These are phyloP conservation scores for Heteractis magnifica DNA, from an alignment of 92 coral and sea anemone species.

Conservation along the genomic window DNA sequence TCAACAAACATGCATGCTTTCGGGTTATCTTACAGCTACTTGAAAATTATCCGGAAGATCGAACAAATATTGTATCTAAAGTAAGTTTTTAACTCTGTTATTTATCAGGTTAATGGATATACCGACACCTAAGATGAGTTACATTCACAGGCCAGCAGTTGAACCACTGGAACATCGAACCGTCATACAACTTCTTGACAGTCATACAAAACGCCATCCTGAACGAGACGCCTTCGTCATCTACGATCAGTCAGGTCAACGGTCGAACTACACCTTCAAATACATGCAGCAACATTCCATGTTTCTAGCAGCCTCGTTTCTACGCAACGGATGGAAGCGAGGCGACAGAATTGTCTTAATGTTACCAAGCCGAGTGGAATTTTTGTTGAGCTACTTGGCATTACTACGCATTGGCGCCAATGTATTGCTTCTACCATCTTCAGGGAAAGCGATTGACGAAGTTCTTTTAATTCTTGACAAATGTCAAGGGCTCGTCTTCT, in stretches of 20 bases:
- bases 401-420: conserved; percentile 22
- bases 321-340: conserved; percentile 24
- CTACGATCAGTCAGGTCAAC: conserved; percentile 19
- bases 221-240: conserved; percentile 29
- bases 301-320: conserved; percentile 25
- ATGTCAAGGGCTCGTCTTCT: no score
- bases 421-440: conserved; percentile 11
- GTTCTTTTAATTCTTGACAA: neutral
- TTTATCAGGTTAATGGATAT: no score
- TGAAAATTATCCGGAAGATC: no score
- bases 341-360: conserved; percentile 32
- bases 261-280: neutral
- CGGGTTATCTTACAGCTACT: no score
- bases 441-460: conserved; percentile 13
- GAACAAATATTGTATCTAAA: no score
- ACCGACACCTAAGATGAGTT: conserved; percentile 11
- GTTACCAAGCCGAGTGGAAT: conserved; percentile 31
- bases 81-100: no score
- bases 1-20: no score
- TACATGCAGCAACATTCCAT: conserved; percentile 19
- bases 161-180: conserved; percentile 30
- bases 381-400: conserved; percentile 22
- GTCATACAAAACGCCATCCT: conserved; percentile 10
- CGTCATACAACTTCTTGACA: conserved; percentile 20
- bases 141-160: conserved; percentile 28